Conservation (phyloP, 2,797 vertebrate species). For the Microcaecilia unicolor region DNA sequence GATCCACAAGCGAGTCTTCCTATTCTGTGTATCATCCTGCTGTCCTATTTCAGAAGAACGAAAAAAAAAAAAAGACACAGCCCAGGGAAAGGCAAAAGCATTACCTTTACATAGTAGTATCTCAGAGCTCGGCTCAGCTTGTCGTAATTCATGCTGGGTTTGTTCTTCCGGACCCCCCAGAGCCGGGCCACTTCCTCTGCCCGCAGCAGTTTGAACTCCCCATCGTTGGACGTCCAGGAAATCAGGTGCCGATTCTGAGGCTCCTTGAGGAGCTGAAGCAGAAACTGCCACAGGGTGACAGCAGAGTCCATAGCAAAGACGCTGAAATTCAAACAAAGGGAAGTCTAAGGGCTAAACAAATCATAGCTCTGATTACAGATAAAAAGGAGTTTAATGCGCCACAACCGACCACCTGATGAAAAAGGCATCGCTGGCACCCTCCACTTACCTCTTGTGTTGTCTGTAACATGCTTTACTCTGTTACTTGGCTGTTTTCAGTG, state of each 20-base stretch:
- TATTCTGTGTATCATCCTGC: too few species aligned
- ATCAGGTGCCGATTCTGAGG: constrained; percentile 83
- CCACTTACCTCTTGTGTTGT: too few species aligned
- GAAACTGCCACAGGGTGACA: constrained; percentile 97
- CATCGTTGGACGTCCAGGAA: constrained; percentile 90
- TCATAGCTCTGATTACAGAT: too few species aligned
- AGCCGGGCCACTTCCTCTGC: constrained; percentile 94
- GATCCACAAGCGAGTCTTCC: too few species aligned
- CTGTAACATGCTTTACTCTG: too few species aligned
- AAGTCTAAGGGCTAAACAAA: too few species aligned
- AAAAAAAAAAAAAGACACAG: background rate
- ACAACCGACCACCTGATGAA: too few species aligned
- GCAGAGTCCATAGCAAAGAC: constrained; percentile 88
- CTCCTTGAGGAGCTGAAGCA: constrained; percentile 89
- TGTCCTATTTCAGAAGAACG: too few species aligned
- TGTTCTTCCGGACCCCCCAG: constrained; percentile 95
- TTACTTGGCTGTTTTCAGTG: too few species aligned
- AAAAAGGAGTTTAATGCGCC: too few species aligned
- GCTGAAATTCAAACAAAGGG: constrained; percentile 38
- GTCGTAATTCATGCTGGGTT: constrained; percentile 97
- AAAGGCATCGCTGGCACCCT: too few species aligned
- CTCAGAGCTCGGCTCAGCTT: constrained; percentile 92
- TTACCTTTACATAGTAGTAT: constrained; percentile 97
- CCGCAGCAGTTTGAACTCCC: constrained; percentile 93
- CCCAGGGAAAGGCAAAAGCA: background rate